phyloP scores from a whole-genome alignment of 2,113 vertebrate genomes.

The Erpornis zantholeuca region DNA sequence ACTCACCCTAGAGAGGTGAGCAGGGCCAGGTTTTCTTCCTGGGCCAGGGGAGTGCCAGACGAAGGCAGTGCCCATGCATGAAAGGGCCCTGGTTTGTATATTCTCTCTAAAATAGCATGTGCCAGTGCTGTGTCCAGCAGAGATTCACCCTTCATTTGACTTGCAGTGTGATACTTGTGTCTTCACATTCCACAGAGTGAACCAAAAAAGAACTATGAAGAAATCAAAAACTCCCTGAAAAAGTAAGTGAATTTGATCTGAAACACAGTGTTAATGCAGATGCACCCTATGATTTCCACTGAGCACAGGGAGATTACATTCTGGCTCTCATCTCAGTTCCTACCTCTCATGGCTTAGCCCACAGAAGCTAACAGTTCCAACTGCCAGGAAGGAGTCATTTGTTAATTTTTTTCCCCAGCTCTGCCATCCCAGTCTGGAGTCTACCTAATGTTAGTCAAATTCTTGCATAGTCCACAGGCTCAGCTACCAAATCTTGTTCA shows the following conservation, averaged over 20 bases:
- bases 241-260: background rate
- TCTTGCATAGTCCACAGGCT: background rate
- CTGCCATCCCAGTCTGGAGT: background rate
- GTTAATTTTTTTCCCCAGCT: background rate
- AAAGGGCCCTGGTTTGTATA: background rate
- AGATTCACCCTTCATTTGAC: fast-evolving
- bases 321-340: background rate
- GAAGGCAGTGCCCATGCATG: background rate
- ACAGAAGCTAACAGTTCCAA: background rate
- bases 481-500: background rate
- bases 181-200: background rate
- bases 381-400: background rate
- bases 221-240: background rate
- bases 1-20: background rate
- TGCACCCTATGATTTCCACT: background rate
- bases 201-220: background rate
- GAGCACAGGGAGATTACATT: background rate
- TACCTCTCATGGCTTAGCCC: background rate
- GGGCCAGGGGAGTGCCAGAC: background rate
- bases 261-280: background rate
- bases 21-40: background rate
- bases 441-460: background rate
- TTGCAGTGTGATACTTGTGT: fast-evolving
- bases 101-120: background rate
- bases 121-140: background rate